These are phyloP conservation scores for Centropyge bicolor DNA, from an alignment of 2,797 vertebrate species.

Conservation along the genomic window DNA sequence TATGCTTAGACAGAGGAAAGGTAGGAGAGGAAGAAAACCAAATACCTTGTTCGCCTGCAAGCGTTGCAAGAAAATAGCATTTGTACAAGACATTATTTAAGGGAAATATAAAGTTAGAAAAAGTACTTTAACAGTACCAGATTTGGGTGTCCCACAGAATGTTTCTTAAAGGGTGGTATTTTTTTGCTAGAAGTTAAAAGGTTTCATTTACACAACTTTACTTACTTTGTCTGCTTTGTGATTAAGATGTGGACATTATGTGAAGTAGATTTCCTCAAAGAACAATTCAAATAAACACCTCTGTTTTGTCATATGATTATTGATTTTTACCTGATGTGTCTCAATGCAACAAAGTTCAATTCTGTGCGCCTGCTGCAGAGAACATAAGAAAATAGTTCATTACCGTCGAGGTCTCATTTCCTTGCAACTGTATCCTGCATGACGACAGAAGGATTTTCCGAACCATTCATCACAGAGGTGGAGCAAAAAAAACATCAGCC, in stretches of 20 bases:
- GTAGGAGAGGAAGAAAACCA: background rate
- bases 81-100: background rate
- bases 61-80: background rate
- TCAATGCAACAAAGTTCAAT: background rate
- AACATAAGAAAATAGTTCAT: background rate
- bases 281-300: background rate
- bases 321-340: conserved; percentile 16
- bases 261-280: background rate
- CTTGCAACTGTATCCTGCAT: background rate
- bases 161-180: background rate
- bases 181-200: background rate
- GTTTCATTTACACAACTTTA: background rate
- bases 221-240: background rate
- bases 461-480: background rate
- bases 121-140: background rate
- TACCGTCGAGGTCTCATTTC: conserved; percentile 11
- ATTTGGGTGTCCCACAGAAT: background rate
- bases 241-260: background rate
- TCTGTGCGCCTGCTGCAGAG: background rate
- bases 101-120: background rate
- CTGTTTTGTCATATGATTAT: background rate
- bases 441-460: conserved; percentile 16
- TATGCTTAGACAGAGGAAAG: conserved; percentile 26
- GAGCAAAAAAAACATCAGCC: background rate
- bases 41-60: background rate